Percentiles rank a stretch among this genome's conserved stretches.
These are phyloP conservation scores for Drosophila nr. fundita DNA, from an alignment of 2,888 invertebrate species.

Conservation along the genomic window DNA sequence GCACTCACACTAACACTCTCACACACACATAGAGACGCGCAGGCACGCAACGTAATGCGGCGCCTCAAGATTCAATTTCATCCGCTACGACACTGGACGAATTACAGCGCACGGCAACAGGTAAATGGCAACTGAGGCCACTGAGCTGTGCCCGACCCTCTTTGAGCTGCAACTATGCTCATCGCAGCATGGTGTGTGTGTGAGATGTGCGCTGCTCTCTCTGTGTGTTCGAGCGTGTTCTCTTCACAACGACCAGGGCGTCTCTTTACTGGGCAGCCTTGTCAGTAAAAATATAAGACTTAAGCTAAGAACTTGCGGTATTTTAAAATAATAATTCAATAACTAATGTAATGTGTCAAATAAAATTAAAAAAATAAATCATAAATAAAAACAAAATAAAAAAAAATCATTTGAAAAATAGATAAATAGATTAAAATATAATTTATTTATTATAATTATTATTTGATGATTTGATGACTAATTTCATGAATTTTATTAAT, in stretches of 20 bases:
- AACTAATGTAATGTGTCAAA: not conserved
- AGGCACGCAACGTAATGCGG: conserved; percentile 75
- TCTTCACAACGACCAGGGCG: not conserved
- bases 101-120: conserved; percentile 77
- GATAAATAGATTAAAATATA: not conserved
- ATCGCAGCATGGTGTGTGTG: not conserved
- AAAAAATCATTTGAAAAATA: not conserved
- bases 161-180: conserved; percentile 11
- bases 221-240: conserved; percentile 1
- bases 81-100: conserved; percentile 70
- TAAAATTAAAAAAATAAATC: not conserved
- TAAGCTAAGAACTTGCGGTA: conserved; percentile 55
- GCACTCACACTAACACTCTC: conserved; percentile 30
- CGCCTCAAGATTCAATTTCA: conserved; percentile 65
- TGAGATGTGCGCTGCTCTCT: not conserved
- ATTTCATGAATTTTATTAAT: not conserved
- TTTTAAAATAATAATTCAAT: not conserved
- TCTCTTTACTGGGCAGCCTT: conserved; percentile 46
- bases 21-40: conserved; percentile 41
- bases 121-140: conserved; percentile 79
- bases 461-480: not conserved
- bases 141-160: conserved; percentile 25
- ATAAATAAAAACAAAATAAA: not conserved
- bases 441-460: not conserved
- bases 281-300: conserved; percentile 55